These are phyloP conservation scores for Pedicia rivosa DNA, from an alignment of 2,888 invertebrate species.

Conservation along the genomic window DNA sequence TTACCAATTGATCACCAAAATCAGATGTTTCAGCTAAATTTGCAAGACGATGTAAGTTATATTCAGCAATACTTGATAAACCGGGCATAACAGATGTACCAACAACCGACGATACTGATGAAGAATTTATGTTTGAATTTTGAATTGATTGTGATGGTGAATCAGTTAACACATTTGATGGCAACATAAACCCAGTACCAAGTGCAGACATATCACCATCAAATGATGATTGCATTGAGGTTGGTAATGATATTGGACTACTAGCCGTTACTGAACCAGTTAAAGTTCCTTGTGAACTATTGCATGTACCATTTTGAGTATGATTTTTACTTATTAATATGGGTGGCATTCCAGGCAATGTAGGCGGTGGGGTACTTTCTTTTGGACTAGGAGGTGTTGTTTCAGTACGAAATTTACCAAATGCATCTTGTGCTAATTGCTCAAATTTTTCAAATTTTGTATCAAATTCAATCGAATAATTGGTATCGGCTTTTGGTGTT, in stretches of 20 bases:
- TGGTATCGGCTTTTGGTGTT: conserved; percentile 65
- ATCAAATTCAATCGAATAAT: conserved; percentile 65
- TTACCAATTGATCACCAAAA: conserved; percentile 23
- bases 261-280: conserved; percentile 36
- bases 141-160: conserved; percentile 25
- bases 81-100: conserved; percentile 26
- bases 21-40: conserved; percentile 58
- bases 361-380: conserved; percentile 34
- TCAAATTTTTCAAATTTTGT: conserved; percentile 68
- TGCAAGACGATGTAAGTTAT: conserved; percentile 70
- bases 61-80: conserved; percentile 61
- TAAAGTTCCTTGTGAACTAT: conserved; percentile 21
- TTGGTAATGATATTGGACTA: conserved; percentile 48
- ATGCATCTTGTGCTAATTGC: conserved; percentile 48
- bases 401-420: conserved; percentile 59
- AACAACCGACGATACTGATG: too few relatives aligned
- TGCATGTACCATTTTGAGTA: conserved; percentile 4
- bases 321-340: conserved; percentile 15
- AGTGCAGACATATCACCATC: conserved; percentile 50
- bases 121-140: too few relatives aligned
- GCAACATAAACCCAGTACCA: conserved; percentile 32
- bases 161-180: conserved; percentile 25
- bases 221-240: conserved; percentile 59
- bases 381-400: conserved; percentile 29
- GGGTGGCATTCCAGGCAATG: conserved; percentile 36